Percentiles rank a stretch among this genome's conserved stretches.
Evolutionary conservation across 1,140 invertebrate genomes (phyloP).

Genomic region (Palaemon carinicauda): DNA sequence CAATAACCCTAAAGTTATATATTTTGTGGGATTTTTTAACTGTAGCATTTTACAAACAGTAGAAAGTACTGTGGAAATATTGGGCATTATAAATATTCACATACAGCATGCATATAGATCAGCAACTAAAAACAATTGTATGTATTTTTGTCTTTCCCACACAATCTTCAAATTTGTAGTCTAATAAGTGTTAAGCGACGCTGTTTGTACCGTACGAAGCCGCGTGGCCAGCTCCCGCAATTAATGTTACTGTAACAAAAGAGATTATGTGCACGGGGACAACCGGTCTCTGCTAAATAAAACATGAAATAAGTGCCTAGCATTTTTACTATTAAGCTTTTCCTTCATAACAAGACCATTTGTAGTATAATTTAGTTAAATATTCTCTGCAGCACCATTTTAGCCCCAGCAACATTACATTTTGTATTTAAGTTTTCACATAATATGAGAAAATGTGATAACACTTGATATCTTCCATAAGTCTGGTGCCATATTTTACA

Average conservation of each 20-base stretch:
- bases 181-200: slow-evolving; percentile 25
- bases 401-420: too few species aligned
- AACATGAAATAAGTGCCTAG: background rate
- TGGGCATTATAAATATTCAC: slow-evolving; percentile 17
- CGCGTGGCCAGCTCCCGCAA: background rate
- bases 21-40: slow-evolving; percentile 49
- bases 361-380: too few species aligned
- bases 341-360: too few species aligned
- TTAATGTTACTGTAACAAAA: slow-evolving; percentile 47
- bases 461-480: too few species aligned
- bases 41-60: slow-evolving; percentile 28
- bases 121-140: slow-evolving; percentile 31
- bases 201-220: slow-evolving; percentile 28
- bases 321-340: too few species aligned
- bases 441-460: too few species aligned
- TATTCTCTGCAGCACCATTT: too few species aligned
- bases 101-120: slow-evolving; percentile 26
- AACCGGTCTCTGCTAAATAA: slow-evolving; percentile 26
- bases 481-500: too few species aligned
- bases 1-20: slow-evolving; percentile 37
- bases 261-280: slow-evolving; percentile 40
- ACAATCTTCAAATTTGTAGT: slow-evolving; percentile 44
- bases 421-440: too few species aligned
- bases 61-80: slow-evolving; percentile 23
- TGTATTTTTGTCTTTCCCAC: slow-evolving; percentile 30